phyloP scores from a whole-genome alignment of 2,113 vertebrate species.

The Takifugu bimaculatus region DNA sequence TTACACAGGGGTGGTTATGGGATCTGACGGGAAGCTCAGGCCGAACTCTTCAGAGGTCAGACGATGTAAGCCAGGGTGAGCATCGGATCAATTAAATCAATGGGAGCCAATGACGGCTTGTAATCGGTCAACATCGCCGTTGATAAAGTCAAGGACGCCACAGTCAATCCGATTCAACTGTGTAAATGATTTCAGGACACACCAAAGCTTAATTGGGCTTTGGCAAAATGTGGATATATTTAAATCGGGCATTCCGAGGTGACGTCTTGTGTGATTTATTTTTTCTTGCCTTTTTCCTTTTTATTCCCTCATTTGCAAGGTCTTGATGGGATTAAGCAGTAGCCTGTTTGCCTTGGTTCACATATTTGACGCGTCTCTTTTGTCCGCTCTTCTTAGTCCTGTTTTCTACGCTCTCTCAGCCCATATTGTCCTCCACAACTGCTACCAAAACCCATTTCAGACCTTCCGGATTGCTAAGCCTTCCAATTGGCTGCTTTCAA shows the following conservation, averaged over 20 bases:
- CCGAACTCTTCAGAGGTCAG: conserved; percentile 39
- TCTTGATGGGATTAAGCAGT: conserved; percentile 36
- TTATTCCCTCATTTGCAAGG: conserved; percentile 21
- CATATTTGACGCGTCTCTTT: conserved; percentile 37
- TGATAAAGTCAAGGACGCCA: conserved; percentile 40
- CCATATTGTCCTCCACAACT: conserved; percentile 15
- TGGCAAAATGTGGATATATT: conserved; percentile 20
- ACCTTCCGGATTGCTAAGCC: conserved; percentile 21
- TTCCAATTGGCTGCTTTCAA: conserved; percentile 24
- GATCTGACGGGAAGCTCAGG: conserved; percentile 20
- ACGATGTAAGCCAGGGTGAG: conserved; percentile 32
- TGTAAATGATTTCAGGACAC: conserved; percentile 3
- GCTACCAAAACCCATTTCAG: conserved; percentile 26
- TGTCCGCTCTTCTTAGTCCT: conserved; percentile 31
- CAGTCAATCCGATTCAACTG: conserved; percentile 12
- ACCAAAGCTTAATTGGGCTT: background rate
- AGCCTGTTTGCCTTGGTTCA: conserved; percentile 42
- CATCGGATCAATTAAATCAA: conserved; percentile 45
- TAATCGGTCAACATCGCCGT: conserved; percentile 29
- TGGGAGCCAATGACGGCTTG: conserved; percentile 36
- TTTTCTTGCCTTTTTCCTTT: conserved; percentile 1
- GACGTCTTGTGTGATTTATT: background rate
- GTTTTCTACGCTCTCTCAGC: conserved; percentile 30
- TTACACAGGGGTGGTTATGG: conserved; percentile 7
- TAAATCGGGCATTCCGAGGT: conserved; percentile 13